Conservation (phyloP, 53 echinoderm and acorn worm species). For the Arbacia lixula region DNA sequence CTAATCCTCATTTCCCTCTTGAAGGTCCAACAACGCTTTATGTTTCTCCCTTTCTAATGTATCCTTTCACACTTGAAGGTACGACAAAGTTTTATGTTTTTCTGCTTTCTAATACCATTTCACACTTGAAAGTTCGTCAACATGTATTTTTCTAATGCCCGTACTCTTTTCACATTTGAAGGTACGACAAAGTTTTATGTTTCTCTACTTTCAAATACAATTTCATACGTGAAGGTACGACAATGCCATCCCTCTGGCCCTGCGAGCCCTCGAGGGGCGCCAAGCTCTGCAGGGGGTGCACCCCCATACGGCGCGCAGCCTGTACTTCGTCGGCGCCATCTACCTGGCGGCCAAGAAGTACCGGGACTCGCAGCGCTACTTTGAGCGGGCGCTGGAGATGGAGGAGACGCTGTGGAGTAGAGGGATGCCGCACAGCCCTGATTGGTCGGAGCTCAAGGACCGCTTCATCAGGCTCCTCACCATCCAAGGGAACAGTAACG, state of each 20-base stretch:
- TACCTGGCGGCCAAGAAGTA: conserved; percentile 74
- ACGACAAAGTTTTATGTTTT: too few species aligned
- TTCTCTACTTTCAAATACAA: too few species aligned
- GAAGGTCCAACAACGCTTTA: too few species aligned
- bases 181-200: too few species aligned
- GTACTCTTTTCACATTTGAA: too few species aligned
- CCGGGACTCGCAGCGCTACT: conserved; percentile 65
- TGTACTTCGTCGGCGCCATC: conserved; percentile 90
- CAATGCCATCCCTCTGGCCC: conserved; percentile 75
- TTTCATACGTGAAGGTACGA: too few species aligned
- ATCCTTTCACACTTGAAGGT: too few species aligned
- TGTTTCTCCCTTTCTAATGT: too few species aligned
- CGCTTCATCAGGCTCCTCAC: conserved; percentile 54
- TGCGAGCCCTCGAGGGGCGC: conserved; percentile 60
- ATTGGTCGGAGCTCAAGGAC: conserved; percentile 75
- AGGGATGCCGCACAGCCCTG: conserved; percentile 75
- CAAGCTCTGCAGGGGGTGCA: conserved; percentile 68
- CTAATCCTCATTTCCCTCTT: too few species aligned
- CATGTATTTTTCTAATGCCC: too few species aligned
- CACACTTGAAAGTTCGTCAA: too few species aligned
- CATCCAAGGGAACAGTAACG: conserved; percentile 60
- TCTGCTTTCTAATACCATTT: too few species aligned
- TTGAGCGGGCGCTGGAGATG: conserved; percentile 77
- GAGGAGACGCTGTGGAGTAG: conserved; percentile 74
- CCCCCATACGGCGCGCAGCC: conserved; percentile 83